A percentile compares a stretch with the other conserved stretches of the same genome.
Evolutionary conservation across 2,113 vertebrate species (phyloP).

Genomic region (Arvicanthis niloticus): DNA sequence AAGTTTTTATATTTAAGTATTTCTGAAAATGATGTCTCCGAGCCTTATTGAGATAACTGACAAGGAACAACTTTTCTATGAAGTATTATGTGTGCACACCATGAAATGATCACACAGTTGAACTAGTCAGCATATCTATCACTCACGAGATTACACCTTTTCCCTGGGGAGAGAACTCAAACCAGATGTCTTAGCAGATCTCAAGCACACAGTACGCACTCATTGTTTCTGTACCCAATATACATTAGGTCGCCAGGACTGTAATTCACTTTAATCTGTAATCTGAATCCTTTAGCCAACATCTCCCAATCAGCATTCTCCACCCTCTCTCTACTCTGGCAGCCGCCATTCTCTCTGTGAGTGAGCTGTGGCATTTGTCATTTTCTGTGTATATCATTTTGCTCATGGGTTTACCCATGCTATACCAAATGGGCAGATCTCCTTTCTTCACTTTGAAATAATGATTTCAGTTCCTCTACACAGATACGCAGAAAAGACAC

Average conservation of each 20-base stretch:
- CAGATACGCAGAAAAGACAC: background rate
- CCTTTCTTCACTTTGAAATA: background rate
- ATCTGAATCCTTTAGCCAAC: background rate
- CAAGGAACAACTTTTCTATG: background rate
- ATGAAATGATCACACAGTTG: background rate
- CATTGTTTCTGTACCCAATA: background rate
- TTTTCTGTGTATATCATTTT: background rate
- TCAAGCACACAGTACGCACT: background rate
- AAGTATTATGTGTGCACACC: background rate
- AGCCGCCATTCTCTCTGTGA: background rate
- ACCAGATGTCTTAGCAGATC: background rate
- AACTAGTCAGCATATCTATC: background rate
- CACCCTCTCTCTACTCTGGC: background rate
- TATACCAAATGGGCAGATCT: background rate
- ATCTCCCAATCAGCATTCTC: background rate
- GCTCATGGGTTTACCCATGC: background rate
- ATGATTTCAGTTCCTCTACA: background rate
- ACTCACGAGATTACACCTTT: background rate
- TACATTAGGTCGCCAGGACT: background rate
- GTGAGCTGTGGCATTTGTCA: background rate
- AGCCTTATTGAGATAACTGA: background rate
- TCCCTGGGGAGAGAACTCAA: background rate
- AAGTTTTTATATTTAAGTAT: background rate
- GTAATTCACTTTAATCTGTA: background rate
- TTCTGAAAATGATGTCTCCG: background rate